These are phyloP conservation scores for Hoplostethus mediterraneus DNA, from an alignment of 2,797 vertebrate genomes.

Conservation along the genomic window DNA sequence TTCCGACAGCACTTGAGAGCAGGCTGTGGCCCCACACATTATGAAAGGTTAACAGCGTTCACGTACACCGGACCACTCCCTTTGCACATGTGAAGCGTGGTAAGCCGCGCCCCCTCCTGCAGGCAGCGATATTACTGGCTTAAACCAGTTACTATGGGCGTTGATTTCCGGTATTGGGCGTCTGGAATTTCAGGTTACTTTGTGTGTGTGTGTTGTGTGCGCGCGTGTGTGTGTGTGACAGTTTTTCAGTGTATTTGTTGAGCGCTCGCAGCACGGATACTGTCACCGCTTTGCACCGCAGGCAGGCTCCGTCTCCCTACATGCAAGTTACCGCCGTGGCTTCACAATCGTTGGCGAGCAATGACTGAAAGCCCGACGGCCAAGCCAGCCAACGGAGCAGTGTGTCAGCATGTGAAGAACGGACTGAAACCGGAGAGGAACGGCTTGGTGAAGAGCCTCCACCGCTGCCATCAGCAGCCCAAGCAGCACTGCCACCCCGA, in stretches of 20 bases:
- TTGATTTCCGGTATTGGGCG: conserved; percentile 75
- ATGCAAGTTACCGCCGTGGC: conserved; percentile 65
- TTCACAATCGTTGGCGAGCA: conserved; percentile 54
- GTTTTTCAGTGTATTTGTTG: conserved; percentile 36
- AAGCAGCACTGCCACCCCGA: conserved; percentile 55
- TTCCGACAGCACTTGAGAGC: no score
- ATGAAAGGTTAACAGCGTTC: no score
- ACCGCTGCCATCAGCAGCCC: conserved; percentile 52
- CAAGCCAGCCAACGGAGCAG: conserved; percentile 67
- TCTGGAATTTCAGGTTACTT: conserved; percentile 74
- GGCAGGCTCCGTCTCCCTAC: conserved; percentile 51
- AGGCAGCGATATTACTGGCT: conserved; percentile 36
- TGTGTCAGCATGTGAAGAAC: conserved; percentile 72
- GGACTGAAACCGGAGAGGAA: conserved; percentile 76
- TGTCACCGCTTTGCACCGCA: conserved; percentile 67
- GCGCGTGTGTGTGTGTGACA: conserved; percentile 8
- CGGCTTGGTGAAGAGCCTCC: conserved; percentile 69
- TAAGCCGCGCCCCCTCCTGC: conserved; percentile 44
- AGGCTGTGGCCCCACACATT: no score
- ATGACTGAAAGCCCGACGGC: conserved; percentile 81
- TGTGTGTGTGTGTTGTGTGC: conserved; percentile 5
- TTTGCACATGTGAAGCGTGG: not conserved
- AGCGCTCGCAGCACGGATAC: conserved; percentile 42
- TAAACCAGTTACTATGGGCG: conserved; percentile 57
- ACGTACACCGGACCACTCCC: conserved; percentile 36